Percentiles rank a stretch among this genome's conserved stretches.
Conservation (phyloP, 1,140 invertebrate species). For the Meloidogyne exigua region DNA sequence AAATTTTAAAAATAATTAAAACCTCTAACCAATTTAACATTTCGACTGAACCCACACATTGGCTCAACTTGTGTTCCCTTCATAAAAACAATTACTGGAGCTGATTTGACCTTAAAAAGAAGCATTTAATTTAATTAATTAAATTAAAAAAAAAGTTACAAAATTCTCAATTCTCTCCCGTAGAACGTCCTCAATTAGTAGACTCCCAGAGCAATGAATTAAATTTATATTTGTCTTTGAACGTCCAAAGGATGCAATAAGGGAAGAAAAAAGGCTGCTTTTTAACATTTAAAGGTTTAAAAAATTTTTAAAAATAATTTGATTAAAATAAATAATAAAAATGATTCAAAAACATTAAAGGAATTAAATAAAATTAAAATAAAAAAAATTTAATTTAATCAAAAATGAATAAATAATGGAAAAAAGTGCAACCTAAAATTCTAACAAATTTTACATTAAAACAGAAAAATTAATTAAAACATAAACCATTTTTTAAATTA, state of each 20-base stretch:
- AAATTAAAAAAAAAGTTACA: background rate
- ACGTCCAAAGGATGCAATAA: background rate
- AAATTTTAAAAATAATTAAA: too few relatives aligned
- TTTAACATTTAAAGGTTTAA: background rate
- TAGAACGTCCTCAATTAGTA: background rate
- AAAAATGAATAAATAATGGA: too few relatives aligned
- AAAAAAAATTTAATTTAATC: too few relatives aligned
- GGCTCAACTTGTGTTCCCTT: constrained; percentile 59
- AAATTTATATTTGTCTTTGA: background rate
- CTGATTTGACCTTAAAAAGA: constrained; percentile 14
- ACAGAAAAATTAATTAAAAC: too few relatives aligned
- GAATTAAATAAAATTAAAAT: too few relatives aligned
- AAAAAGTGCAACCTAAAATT: too few relatives aligned
- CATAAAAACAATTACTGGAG: constrained; percentile 62
- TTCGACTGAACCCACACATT: constrained; percentile 57
- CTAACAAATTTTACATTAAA: too few relatives aligned
- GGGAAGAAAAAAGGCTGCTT: background rate
- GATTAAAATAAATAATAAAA: background rate
- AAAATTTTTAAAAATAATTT: background rate
- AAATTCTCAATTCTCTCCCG: background rate
- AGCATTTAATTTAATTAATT: background rate
- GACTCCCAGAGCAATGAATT: background rate
- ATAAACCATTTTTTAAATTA: too few relatives aligned
- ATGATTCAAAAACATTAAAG: background rate
- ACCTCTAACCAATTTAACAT: constrained; percentile 59